Evolutionary conservation across 2,113 vertebrate species (phyloP), one percentile per base, ranked within the genome.

Genomic region (Antennarius striatus): DNA sequence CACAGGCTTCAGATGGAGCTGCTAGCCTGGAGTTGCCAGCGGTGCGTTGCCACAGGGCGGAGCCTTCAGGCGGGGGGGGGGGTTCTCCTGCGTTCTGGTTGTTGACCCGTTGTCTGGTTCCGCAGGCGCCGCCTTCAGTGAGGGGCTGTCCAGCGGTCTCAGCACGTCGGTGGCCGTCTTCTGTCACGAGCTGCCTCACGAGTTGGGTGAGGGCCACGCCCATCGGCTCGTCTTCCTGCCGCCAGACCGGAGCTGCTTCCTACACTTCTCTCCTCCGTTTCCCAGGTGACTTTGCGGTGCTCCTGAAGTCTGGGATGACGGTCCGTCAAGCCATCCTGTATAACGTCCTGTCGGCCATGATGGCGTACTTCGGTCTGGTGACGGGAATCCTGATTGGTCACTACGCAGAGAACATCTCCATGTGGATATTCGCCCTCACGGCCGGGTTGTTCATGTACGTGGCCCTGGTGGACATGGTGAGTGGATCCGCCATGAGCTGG

Each of bases 371-470:
- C 36, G 98, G 97, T 10, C 93, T 98, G 97, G 91, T 91, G 0
- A 95, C 93, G 0, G 98, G 98, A 0, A 97, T 98, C 79, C 88
- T 98, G 40, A 98, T 99, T 1, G 97, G 98, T 3, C 96, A 98
- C 71, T 99, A 96, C 16, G 97, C 98, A 1, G 96, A 97, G 71
- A 95, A 98, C 46, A 91, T 99, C 75, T 96, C 93, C n/a, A 96
- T 91, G 91, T 99, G 98, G 98, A 96, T 99, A 75, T 99, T 99
- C 81, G 98, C 98, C 55, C 94, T 98, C 59, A 99, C 97, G 0
- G 97, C 98, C 4, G 98, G 98, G 6, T 92, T 99, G 73, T 99
- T 99, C 91, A 92, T 99, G 95, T 99, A 99, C 1, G 96, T 99
- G 60, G 95, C 98, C 6, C 94, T 99, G 75, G 98, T 99, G 80